Percentiles rank a stretch among this genome's conserved stretches.
Evolutionary conservation across 1,140 invertebrate species (phyloP).

Genomic region (Brachionus angularis): DNA sequence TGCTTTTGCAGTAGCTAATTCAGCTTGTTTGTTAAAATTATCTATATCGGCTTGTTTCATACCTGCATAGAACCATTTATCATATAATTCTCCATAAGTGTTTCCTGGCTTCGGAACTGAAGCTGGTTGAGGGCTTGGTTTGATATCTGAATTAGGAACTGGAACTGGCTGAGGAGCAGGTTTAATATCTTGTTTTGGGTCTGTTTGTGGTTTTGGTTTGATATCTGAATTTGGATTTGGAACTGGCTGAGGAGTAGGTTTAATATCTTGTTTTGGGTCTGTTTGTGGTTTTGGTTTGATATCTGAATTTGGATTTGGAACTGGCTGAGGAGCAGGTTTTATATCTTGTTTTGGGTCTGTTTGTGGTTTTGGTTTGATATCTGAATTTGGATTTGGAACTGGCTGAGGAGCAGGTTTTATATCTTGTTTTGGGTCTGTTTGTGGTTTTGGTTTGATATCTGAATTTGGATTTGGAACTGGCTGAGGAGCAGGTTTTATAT

Average conservation of each 20-base stretch:
- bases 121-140: background rate
- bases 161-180: no score
- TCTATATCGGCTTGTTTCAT: conserved; percentile 36
- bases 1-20: background rate
- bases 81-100: conserved; percentile 1
- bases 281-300: no score
- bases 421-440: background rate
- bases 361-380: no score
- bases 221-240: background rate
- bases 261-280: background rate
- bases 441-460: no score
- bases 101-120: background rate
- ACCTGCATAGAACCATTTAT: conserved; percentile 26
- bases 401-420: background rate
- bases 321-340: no score
- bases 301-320: no score
- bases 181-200: no score
- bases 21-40: background rate
- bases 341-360: no score
- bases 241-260: background rate
- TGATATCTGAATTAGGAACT: background rate
- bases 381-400: background rate
- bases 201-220: background rate
- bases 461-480: no score
- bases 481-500: no score